A percentile compares a stretch with the other conserved stretches of the same genome.
Evolutionary conservation across 2,888 invertebrate species (phyloP).

Genomic region (Coenonympha glycerion): DNA sequence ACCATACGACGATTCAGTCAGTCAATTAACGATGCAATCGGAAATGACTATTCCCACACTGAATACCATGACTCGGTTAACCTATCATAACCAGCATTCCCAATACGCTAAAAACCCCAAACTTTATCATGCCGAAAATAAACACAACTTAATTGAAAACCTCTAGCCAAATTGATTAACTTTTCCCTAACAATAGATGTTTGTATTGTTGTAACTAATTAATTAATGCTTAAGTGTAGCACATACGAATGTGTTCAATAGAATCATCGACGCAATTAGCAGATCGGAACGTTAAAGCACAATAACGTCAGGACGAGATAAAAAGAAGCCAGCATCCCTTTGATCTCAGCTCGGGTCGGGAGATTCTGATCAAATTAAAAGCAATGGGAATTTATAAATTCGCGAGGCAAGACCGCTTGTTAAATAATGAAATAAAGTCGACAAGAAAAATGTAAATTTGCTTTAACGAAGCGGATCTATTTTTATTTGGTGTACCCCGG

Average conservation of each 20-base stretch:
- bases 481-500: slow-evolving; percentile 42
- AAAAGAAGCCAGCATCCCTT: background rate
- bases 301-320: slow-evolving; percentile 4
- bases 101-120: too few species aligned
- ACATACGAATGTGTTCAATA: background rate
- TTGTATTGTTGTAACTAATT: too few species aligned
- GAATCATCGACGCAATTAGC: background rate
- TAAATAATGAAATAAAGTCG: slow-evolving; percentile 51
- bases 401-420: slow-evolving; percentile 36
- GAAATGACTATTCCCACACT: too few species aligned
- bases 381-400: slow-evolving; percentile 34
- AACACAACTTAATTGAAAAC: too few species aligned
- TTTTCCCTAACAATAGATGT: too few species aligned
- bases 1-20: too few species aligned
- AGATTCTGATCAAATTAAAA: slow-evolving; percentile 41
- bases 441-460: slow-evolving; percentile 62
- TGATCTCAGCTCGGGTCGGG: slow-evolving; percentile 26
- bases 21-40: too few species aligned
- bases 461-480: slow-evolving; percentile 62
- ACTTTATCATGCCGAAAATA: too few species aligned
- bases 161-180: too few species aligned
- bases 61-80: too few species aligned
- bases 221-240: too few species aligned
- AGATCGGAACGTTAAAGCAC: background rate
- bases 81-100: too few species aligned